Evolutionary conservation across 2,797 vertebrate genomes (phyloP).

Genomic region (Hirundo rustica): DNA sequence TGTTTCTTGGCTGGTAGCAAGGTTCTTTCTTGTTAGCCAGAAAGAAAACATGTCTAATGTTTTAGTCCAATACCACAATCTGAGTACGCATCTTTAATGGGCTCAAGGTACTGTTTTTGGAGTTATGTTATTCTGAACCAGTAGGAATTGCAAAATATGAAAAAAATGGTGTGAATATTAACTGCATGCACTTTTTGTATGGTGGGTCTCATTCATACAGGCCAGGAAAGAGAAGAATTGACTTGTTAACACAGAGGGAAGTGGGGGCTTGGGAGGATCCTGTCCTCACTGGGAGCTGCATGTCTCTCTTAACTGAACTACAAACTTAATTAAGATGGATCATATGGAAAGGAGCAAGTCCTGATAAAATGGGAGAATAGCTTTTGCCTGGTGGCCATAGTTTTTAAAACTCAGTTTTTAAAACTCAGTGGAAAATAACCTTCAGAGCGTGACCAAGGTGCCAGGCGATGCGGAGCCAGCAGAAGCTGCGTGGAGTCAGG

Average conservation of each 20-base stretch:
- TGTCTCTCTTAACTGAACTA: neutral
- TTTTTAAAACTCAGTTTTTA: neutral
- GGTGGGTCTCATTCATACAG: neutral
- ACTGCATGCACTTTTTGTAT: neutral
- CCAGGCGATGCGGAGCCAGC: rapidly evolving
- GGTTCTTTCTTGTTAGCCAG: neutral
- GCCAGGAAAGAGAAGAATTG: neutral
- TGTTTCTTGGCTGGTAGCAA: neutral
- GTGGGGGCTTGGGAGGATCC: neutral
- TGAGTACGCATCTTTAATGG: neutral
- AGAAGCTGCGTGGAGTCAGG: neutral
- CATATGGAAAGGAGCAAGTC: no score
- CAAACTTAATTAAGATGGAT: neutral
- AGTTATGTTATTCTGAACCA: neutral
- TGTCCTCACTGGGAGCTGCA: rapidly evolving
- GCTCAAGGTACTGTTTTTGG: neutral
- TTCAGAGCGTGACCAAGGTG: rapidly evolving
- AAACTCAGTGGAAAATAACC: neutral
- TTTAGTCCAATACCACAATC: neutral
- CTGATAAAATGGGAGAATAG: neutral
- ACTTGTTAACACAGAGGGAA: neutral
- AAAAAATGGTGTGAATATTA: rapidly evolving
- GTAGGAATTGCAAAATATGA: neutral
- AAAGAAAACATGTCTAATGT: no score
- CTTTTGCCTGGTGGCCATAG: rapidly evolving